A percentile compares a stretch with the other conserved stretches of the same genome.
These are phyloP conservation scores for Ceratina calcarata DNA, from an alignment of 1,140 invertebrate species.

Conservation along the genomic window DNA sequence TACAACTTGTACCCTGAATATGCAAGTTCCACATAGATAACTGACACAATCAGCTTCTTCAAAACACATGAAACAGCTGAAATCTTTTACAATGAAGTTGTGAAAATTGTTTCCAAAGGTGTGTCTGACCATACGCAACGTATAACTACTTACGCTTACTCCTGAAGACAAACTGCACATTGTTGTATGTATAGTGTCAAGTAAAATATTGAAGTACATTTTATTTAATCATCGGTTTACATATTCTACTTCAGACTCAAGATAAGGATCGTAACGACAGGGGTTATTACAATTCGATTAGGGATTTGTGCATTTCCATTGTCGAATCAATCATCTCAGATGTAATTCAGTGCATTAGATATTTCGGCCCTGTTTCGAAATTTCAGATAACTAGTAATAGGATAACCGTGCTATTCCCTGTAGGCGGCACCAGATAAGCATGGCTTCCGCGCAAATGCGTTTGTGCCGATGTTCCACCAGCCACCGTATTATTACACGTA, in stretches of 20 bases:
- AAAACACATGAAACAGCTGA: too few species aligned
- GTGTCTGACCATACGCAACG: background rate
- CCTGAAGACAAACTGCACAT: too few species aligned
- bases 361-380: constrained; percentile 20
- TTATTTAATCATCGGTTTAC: background rate
- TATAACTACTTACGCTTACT: background rate
- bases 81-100: too few species aligned
- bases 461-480: constrained; percentile 14
- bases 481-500: constrained; percentile 42
- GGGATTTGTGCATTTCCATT: too few species aligned
- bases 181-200: too few species aligned
- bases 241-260: too few species aligned
- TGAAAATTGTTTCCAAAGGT: too few species aligned
- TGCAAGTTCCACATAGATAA: too few species aligned
- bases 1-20: too few species aligned
- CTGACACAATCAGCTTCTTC: too few species aligned
- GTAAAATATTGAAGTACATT: too few species aligned
- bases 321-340: background rate
- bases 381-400: constrained; percentile 51
- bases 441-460: constrained; percentile 30
- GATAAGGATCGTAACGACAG: background rate
- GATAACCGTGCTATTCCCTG: constrained; percentile 35
- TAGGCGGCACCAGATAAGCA: constrained; percentile 52
- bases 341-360: constrained; percentile 18
- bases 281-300: background rate